Evolutionary conservation across 2,113 vertebrate genomes (phyloP).

Genomic region (Percina caprodes): DNA sequence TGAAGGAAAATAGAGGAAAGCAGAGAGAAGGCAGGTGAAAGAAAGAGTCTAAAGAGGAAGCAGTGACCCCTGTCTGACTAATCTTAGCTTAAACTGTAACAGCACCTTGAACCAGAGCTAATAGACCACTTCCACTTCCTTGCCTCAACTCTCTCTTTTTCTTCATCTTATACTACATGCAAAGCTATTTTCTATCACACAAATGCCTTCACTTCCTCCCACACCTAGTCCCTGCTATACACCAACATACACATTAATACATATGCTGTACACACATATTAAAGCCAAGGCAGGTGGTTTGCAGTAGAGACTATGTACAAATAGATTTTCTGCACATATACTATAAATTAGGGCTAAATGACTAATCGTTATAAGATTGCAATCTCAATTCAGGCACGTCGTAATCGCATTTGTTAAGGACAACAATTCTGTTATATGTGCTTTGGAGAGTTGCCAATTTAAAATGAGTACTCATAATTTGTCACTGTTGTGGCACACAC

Average conservation of each 20-base stretch:
- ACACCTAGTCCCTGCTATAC: background rate
- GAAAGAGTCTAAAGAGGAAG: constrained; percentile 45
- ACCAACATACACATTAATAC: background rate
- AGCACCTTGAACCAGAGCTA: constrained; percentile 63
- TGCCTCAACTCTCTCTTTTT: constrained; percentile 11
- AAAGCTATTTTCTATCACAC: background rate
- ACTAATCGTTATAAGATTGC: too few species aligned
- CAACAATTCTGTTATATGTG: too few species aligned
- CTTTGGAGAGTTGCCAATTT: too few species aligned
- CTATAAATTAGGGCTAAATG: background rate
- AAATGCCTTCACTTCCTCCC: background rate
- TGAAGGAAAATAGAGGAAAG: constrained; percentile 17
- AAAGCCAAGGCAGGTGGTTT: background rate
- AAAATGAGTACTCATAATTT: too few species aligned
- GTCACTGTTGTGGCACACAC: too few species aligned
- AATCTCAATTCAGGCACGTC: too few species aligned
- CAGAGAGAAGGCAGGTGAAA: constrained; percentile 33
- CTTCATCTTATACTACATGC: background rate
- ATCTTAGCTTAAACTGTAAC: constrained; percentile 44
- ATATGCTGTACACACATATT: constrained; percentile 1
- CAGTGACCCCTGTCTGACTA: constrained; percentile 67
- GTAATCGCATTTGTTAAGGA: too few species aligned
- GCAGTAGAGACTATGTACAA: background rate
- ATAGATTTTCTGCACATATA: background rate
- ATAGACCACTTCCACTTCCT: constrained; percentile 55